Base-by-base conservation (phyloP, 92 coral and sea anemone species). In the Parazoanthus atlanticus region DNA sequence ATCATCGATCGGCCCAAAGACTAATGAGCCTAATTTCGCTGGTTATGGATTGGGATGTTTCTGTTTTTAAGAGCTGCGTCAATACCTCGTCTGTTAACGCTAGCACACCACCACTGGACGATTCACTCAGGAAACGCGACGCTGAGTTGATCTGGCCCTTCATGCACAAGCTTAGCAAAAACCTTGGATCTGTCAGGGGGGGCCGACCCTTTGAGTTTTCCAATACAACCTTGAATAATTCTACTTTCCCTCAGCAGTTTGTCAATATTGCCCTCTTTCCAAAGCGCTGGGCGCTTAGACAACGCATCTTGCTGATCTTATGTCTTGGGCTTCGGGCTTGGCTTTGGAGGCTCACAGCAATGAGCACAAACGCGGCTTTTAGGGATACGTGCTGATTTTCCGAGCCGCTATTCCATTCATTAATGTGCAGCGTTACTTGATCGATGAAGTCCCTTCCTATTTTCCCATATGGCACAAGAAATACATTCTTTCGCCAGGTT, bases 321-420 rank as follows among this genome's bases (percentile, higher is more conserved):
- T 88, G 93, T 70, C 86, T 93, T 93, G 36, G 95, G 91, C 76
- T 93, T 91, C 46, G 93, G 90, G 75, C 91, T 73, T n/a, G n/a
- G n/a, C n/a, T n/a, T n/a, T n/a, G n/a, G n/a, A n/a, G n/a, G n/a
- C n/a, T n/a, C n/a, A n/a, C 69, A 88, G n/a, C n/a, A n/a, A n/a
- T n/a, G n/a, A n/a, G n/a, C n/a, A n/a, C n/a, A n/a, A n/a, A n/a
- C n/a, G n/a, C n/a, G n/a, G n/a, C n/a, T n/a, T n/a, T n/a, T n/a
- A n/a, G n/a, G n/a, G n/a, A n/a, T n/a, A 88, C 71, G 78, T 91
- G 89, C 78, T 82, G 89, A 10, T 80, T 88, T 65, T 82, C 89
- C 52, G 84, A 88, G 86, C 82, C 54, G 74, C 72, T 84, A 67
- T 88, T 91, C 88, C 91, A 74, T 23, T 87, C 84, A 56, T 87